These are phyloP conservation scores for Drosophila differens DNA, from an alignment of 2,888 invertebrate species.

Conservation along the genomic window DNA sequence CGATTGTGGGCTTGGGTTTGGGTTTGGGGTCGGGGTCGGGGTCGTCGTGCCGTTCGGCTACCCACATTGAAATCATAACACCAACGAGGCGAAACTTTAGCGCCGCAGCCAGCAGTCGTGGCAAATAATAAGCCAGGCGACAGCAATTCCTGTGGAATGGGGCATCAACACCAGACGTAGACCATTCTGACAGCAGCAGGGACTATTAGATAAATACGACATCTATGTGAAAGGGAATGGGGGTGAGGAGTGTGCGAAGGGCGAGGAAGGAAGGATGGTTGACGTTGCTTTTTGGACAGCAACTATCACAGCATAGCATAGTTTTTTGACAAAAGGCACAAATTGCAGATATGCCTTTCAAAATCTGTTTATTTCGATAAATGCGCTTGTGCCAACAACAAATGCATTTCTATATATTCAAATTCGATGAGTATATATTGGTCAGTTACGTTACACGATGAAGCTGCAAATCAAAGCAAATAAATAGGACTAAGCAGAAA, in stretches of 20 bases:
- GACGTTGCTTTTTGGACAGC: slow-evolving; percentile 40
- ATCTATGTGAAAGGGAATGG: slow-evolving; percentile 24
- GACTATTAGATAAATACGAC: slow-evolving; percentile 78
- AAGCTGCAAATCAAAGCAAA: background rate
- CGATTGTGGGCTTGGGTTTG: slow-evolving; percentile 60
- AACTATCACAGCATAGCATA: slow-evolving; percentile 35
- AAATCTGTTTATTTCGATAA: slow-evolving; percentile 47
- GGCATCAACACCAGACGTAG: slow-evolving; percentile 67
- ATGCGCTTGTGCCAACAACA: slow-evolving; percentile 13
- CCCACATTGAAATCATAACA: slow-evolving; percentile 80
- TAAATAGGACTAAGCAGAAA: background rate
- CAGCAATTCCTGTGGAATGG: slow-evolving; percentile 63
- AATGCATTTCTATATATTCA: slow-evolving; percentile 7
- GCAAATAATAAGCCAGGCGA: slow-evolving; percentile 80
- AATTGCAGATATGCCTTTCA: slow-evolving; percentile 50
- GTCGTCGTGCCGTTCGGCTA: slow-evolving; percentile 79
- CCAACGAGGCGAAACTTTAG: slow-evolving; percentile 81
- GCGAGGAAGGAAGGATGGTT: slow-evolving; percentile 8
- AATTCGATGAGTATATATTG: background rate
- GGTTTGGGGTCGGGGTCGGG: slow-evolving; percentile 54
- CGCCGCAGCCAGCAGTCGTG: slow-evolving; percentile 79
- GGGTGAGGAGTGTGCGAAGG: background rate
- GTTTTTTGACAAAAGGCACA: slow-evolving; percentile 51
- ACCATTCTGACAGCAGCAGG: slow-evolving; percentile 74
- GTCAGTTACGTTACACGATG: background rate